Percentiles rank a stretch among this genome's conserved stretches.
phyloP scores from a whole-genome alignment of 2,113 vertebrate species.

The Spermophilus dauricus region DNA sequence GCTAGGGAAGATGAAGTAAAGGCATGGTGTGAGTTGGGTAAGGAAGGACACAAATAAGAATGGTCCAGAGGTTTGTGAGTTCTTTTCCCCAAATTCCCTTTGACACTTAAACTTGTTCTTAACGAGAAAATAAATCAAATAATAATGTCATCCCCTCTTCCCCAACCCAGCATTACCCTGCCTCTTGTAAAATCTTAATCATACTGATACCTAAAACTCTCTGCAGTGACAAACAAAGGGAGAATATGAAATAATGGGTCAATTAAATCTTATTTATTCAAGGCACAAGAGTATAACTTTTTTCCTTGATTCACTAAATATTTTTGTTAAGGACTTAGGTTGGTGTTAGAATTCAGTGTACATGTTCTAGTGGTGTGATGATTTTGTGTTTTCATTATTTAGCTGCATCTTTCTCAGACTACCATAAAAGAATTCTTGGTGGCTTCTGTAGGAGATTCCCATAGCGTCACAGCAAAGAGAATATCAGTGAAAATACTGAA shows the following conservation, averaged over 20 bases:
- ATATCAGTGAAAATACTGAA: neutral
- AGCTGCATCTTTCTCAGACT: neutral
- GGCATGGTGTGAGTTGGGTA: neutral
- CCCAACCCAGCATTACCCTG: fast-evolving
- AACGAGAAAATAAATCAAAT: too few relatives aligned
- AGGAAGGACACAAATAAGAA: neutral
- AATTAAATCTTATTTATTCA: neutral
- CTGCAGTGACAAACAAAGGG: neutral
- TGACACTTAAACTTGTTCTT: neutral
- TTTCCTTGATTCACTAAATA: neutral
- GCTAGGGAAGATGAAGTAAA: fast-evolving
- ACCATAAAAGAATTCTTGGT: neutral
- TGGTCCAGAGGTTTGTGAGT: neutral
- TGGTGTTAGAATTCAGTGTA: neutral
- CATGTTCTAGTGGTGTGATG: neutral
- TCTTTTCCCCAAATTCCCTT: neutral
- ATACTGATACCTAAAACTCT: neutral
- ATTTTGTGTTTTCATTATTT: neutral
- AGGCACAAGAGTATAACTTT: neutral
- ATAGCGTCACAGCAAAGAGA: neutral
- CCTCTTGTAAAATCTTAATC: neutral
- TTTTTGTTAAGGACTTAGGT: neutral
- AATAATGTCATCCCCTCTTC: neutral
- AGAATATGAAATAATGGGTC: neutral
- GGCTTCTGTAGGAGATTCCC: neutral